Evolutionary conservation across 2,797 vertebrate species (phyloP), one percentile per base, ranked within the genome.

Genomic region (Centropyge bicolor): DNA sequence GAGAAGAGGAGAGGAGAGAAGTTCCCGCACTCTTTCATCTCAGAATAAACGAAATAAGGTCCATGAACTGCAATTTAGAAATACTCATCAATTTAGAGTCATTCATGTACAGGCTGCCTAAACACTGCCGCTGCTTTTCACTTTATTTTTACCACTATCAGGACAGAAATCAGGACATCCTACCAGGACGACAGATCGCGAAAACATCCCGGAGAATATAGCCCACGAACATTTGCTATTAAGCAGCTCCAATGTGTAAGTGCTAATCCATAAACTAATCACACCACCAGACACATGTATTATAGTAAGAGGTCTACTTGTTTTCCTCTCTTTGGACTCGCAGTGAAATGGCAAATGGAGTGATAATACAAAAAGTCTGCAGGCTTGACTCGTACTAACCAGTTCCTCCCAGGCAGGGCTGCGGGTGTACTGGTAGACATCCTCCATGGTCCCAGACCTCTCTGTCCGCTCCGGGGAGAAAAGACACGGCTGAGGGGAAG

Each of bases 361-460:
- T 16, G 54, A 51, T 27, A n/a, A 22, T 31, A 31, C 27, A 41
- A 36, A 27, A 35, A 82, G 74, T 84, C 56, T 27, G 27, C 79
- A 27, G 52, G 78, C 72, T 65, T 78, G 66, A 17, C 74, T 77
- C 11, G 52, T 94, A 97, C 97, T 96, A 86, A 98, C 98, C 97
- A 98, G 95, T 91, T 98, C 97, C 91, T 98, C 98, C 97, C 97
- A 97, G 85, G 93, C 96, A 54, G 96, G 97, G 92, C 97, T 97
- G 89, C 96, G 96, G 88, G 87, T 91, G 91, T 96, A 96, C 70
- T 88, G 93, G 86, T 89, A 94, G 78, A 94, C 96, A 86, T 96
- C 95, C 84, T 98, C 97, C 97, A 98, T 98, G 84, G 78, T 95
- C 90, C 92, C 87, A 69, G 79, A 83, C 55, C 81, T 68, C 72